Conservation (phyloP, 2,888 invertebrate species). For the Orthosia cruda region DNA sequence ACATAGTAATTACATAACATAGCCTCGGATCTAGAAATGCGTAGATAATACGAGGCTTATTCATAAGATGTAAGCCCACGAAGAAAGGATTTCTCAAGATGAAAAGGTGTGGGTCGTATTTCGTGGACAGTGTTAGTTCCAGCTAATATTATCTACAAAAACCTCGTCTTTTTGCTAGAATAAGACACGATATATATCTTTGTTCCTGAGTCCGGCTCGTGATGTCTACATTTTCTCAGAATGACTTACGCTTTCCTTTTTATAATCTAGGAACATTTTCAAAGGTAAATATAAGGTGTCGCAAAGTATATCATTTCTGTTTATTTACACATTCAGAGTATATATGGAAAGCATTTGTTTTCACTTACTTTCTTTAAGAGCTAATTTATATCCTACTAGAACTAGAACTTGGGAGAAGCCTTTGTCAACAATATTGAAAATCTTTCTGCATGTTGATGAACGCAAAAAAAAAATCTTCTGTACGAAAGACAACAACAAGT, state of each 20-base stretch:
- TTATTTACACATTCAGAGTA: conserved; percentile 19
- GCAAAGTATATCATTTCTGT: conserved; percentile 18
- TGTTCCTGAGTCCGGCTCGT: conserved; percentile 18
- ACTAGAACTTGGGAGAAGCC: no score
- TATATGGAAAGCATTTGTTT: not conserved
- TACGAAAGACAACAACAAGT: no score
- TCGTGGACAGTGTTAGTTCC: conserved; percentile 37
- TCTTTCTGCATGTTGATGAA: no score
- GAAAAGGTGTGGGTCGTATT: conserved; percentile 61
- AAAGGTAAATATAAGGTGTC: conserved; percentile 14
- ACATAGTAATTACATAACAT: conserved; percentile 53
- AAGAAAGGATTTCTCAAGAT: conserved; percentile 60
- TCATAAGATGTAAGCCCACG: conserved; percentile 49
- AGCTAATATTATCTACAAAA: conserved; percentile 46
- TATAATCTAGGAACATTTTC: conserved; percentile 26
- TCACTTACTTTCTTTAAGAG: no score
- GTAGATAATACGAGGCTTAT: conserved; percentile 56
- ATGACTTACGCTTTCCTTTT: conserved; percentile 34
- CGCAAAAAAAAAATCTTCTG: no score
- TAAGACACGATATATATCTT: conserved; percentile 14
- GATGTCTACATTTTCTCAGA: conserved; percentile 24
- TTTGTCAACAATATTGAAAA: no score
- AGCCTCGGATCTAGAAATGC: conserved; percentile 52
- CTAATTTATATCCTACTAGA: not conserved
- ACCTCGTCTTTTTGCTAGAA: conserved; percentile 40